These are phyloP conservation scores for Auanema freiburgensis DNA, from an alignment of 2,888 invertebrate genomes.

Conservation along the genomic window DNA sequence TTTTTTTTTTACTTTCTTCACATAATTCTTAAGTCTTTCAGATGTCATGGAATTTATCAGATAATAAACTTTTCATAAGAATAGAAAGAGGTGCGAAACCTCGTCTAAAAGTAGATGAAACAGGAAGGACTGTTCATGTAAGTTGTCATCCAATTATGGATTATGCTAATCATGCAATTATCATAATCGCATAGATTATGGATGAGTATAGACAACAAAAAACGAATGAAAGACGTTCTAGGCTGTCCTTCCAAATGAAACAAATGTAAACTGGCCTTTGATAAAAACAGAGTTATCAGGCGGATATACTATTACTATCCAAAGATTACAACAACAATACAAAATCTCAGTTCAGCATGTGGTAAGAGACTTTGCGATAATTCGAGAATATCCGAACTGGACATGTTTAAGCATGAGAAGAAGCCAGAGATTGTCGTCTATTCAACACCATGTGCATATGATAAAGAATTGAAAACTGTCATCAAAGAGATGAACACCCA, in stretches of 20 bases:
- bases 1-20: no score
- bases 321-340: conserved; percentile 46
- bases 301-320: conserved; percentile 33
- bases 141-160: conserved; percentile 4
- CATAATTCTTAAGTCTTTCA: background rate
- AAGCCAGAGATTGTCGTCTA: conserved; percentile 45
- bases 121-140: conserved; percentile 30
- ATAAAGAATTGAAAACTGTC: conserved; percentile 43
- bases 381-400: background rate
- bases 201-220: background rate
- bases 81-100: conserved; percentile 40
- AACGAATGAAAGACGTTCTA: conserved; percentile 12
- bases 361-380: conserved; percentile 18
- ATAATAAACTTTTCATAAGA: conserved; percentile 36
- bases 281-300: conserved; percentile 29
- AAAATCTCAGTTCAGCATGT: conserved; percentile 41
- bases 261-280: conserved; percentile 38
- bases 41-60: conserved; percentile 21
- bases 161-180: conserved; percentile 4
- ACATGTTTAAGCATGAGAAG: conserved; percentile 33
- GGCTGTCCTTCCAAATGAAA: conserved; percentile 39
- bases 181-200: background rate
- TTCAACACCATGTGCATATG: conserved; percentile 32
- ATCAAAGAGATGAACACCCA: conserved; percentile 42
- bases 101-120: conserved; percentile 18